Conservation (phyloP, 53 echinoderm and acorn worm species). For the Apostichopus leukothele region DNA sequence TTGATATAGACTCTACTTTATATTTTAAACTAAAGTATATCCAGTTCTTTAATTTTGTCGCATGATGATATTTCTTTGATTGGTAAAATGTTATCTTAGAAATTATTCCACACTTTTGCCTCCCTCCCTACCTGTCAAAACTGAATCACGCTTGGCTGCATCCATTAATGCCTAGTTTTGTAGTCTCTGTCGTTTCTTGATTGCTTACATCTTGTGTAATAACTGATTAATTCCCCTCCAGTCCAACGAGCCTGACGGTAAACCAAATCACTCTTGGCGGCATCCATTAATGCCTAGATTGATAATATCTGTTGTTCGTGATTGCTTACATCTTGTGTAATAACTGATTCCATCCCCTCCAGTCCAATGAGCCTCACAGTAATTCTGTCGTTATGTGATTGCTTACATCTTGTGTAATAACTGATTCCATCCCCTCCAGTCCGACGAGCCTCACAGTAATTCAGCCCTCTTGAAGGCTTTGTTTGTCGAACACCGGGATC, state of each 20-base stretch:
- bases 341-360: not conserved
- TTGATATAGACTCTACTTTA: no score
- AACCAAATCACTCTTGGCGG: no score
- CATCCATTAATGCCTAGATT: no score
- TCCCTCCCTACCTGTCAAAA: no score
- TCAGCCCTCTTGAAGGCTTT: constrained; percentile 79
- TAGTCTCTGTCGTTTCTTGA: not conserved
- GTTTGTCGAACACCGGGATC: constrained; percentile 84
- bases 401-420: not conserved
- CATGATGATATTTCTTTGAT: no score
- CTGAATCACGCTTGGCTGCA: no score
- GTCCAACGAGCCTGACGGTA: constrained; percentile 55
- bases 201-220: not conserved
- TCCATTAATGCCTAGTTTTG: no score
- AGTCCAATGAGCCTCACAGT: constrained; percentile 58
- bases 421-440: not conserved
- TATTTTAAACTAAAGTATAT: no score
- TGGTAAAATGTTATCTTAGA: no score
- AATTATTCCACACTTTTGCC: no score
- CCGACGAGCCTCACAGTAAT: constrained; percentile 63
- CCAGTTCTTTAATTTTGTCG: no score
- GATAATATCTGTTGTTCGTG: not conserved
- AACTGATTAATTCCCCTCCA: not conserved
- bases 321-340: not conserved
- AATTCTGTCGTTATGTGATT: constrained; percentile 59